These are phyloP conservation scores for Solea solea DNA, from an alignment of 2,113 vertebrate species.

Conservation along the genomic window DNA sequence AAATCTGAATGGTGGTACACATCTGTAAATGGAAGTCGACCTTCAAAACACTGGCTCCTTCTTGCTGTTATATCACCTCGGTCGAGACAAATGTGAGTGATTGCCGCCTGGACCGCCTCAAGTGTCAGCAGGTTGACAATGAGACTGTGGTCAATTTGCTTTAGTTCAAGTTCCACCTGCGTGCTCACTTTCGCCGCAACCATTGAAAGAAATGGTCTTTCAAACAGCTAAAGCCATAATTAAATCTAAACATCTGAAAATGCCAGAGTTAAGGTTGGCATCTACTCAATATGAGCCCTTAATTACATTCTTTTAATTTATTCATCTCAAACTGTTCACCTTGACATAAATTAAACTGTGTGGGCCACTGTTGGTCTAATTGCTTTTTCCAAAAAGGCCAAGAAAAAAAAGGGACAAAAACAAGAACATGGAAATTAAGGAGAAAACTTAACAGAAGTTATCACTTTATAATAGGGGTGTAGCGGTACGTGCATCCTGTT, in stretches of 20 bases:
- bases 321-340: conserved; percentile 78
- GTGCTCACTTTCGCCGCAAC: conserved; percentile 50
- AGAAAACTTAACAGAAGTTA: conserved; percentile 8
- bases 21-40: conserved; percentile 64
- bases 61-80: conserved; percentile 50
- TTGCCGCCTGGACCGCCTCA: conserved; percentile 57
- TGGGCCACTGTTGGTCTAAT: conserved; percentile 68
- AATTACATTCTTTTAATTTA: conserved; percentile 78
- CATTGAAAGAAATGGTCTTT: conserved; percentile 55
- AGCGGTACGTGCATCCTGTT: too few relatives aligned
- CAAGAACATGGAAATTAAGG: conserved; percentile 15
- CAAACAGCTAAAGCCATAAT: conserved; percentile 59
- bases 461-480: background rate
- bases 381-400: conserved; percentile 53
- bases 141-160: background rate
- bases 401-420: conserved; percentile 20
- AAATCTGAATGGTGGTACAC: conserved; percentile 45
- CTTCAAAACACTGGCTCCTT: conserved; percentile 12
- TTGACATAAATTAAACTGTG: conserved; percentile 69
- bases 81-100: conserved; percentile 59
- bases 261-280: conserved; percentile 56
- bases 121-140: conserved; percentile 5
- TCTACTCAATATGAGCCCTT: conserved; percentile 61
- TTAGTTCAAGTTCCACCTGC: conserved; percentile 2
- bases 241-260: conserved; percentile 68